Percentiles rank a stretch among this genome's conserved stretches.
Conservation (phyloP, 2,888 invertebrate genomes). For the Mantis religiosa region DNA sequence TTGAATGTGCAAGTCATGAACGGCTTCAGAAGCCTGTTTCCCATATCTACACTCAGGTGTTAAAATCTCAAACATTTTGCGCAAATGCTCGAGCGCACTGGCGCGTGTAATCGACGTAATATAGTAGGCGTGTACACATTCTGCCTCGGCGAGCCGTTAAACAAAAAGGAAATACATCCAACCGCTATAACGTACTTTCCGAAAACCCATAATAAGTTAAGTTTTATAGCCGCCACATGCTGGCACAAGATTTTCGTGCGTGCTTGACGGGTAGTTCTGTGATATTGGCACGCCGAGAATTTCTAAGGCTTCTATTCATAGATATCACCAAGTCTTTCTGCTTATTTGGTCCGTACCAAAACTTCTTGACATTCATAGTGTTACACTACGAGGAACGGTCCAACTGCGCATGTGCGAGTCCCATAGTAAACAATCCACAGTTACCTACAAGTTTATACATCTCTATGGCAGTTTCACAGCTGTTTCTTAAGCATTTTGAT, state of each 20-base stretch:
- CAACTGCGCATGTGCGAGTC: too few relatives aligned
- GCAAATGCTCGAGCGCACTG: neutral
- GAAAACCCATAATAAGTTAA: neutral
- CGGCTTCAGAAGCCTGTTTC: too few relatives aligned
- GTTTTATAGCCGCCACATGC: neutral
- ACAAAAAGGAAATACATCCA: neutral
- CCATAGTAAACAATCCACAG: too few relatives aligned
- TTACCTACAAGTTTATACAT: too few relatives aligned
- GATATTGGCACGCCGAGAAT: too few relatives aligned
- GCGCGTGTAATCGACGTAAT: neutral
- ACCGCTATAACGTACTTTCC: neutral
- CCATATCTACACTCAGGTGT: neutral
- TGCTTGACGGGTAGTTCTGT: neutral
- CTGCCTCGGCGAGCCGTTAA: neutral
- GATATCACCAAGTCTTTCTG: too few relatives aligned
- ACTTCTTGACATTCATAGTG: too few relatives aligned
- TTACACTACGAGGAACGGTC: too few relatives aligned
- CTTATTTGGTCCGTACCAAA: too few relatives aligned
- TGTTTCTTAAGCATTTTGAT: too few relatives aligned
- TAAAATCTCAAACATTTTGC: neutral
- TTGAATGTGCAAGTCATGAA: neutral
- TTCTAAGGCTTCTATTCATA: too few relatives aligned
- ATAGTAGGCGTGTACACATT: neutral
- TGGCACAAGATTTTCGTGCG: neutral
- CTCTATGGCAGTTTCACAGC: too few relatives aligned